Base-by-base conservation (phyloP, 2,113 vertebrate species). In the Tupaia chinensis region DNA sequence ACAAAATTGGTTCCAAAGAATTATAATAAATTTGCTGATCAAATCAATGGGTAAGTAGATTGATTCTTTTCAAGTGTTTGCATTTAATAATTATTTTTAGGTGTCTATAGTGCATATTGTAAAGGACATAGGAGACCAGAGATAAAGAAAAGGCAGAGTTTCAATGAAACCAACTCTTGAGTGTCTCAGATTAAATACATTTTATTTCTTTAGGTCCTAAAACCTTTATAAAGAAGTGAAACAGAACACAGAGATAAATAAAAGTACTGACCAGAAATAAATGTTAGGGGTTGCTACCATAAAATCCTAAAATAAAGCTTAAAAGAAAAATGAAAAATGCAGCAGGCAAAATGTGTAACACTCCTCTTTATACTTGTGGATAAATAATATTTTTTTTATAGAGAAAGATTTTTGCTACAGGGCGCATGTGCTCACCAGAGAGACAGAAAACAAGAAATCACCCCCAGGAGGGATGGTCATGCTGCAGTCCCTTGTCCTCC, bases 231-330 rank as follows among this genome's bases (percentile, higher is more conserved):
- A 73, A 73, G 34, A 91, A 61, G 32, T 29, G 63, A 97, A 73
- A 58, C 14, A 93, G 68, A 92, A 80, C 12, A 29, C 32, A 16
- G 87, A 72, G 56, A 79, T 78, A 74, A 92, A 84, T 88, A 80
- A 95, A 93, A 80, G 44, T 76, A 68, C 53, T 53, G 7, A 53
- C 12, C 91, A 61, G 69, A 76, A 77, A 63, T 70, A 74, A 88
- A 60, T 6, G 7, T 29, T 82, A 27, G 27, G 2, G 7, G 10
- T 69, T 87, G 20, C 91, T 72, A 83, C 44, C 70, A 76, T 87
- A 94, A 95, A 92, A 14, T 82, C 60, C 29, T 83, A 74, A 95
- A 89, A 83, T 87, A 89, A 58, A 72, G n/a, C 20, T n/a, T 20
- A 54, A 80, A 80, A 69, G n/a, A n/a, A n/a, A n/a, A n/a, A n/a